These are phyloP conservation scores for Escarpia spicata DNA, from an alignment of 2,888 invertebrate genomes.

Conservation along the genomic window DNA sequence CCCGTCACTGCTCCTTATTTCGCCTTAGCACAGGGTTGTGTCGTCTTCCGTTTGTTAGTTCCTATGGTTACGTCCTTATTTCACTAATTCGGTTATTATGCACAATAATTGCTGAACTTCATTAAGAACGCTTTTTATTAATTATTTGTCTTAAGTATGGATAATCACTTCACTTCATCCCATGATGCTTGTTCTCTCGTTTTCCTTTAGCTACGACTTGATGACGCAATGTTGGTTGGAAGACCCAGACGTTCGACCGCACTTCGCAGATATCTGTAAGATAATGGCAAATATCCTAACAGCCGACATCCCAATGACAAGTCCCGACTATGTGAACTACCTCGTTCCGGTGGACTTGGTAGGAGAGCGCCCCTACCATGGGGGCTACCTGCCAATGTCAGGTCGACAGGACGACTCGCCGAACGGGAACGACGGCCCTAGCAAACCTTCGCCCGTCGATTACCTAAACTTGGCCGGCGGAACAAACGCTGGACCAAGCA, in stretches of 20 bases:
- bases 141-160: too few species aligned
- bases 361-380: not conserved
- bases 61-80: too few species aligned
- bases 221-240: conserved; percentile 41
- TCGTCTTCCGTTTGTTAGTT: too few species aligned
- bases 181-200: not conserved
- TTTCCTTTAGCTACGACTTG: conserved; percentile 35
- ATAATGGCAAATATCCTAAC: conserved; percentile 38
- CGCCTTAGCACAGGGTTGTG: too few species aligned
- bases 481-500: not conserved
- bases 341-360: not conserved
- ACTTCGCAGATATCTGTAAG: conserved; percentile 37
- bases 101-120: too few species aligned
- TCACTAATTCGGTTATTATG: too few species aligned
- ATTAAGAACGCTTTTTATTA: too few species aligned
- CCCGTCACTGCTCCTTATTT: too few species aligned
- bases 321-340: not conserved
- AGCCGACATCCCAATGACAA: not conserved
- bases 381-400: not conserved
- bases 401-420: not conserved
- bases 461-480: not conserved
- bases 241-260: conserved; percentile 34
- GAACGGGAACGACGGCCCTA: not conserved
- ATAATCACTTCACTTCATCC: too few species aligned
- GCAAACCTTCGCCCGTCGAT: not conserved